Base-by-base conservation (phyloP, 2,888 invertebrate genomes). In the Drosophila phalerata region DNA sequence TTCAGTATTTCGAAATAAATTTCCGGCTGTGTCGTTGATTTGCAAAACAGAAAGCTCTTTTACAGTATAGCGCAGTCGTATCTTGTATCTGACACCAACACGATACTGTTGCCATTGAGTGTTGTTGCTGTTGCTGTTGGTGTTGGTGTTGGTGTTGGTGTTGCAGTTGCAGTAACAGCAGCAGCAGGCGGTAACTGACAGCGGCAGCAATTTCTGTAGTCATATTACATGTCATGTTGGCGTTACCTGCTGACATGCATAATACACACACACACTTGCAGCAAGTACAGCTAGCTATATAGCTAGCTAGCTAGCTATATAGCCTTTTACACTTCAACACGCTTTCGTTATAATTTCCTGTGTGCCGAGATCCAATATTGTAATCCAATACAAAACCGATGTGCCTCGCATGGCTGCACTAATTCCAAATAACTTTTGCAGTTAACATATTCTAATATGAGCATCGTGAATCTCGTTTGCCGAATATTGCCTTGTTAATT, bases 291-390 rank as follows among this genome's bases (percentile, higher is more conserved):
- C 15, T 13, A 22, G 32, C 43, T 17, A 19, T 47, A 66, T 56
- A 73, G 77, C 43, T 17, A 19, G 48, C 68, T 56, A 73, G 77
- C 65, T 63, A 66, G 67, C 40, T 43, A 75, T 84, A 84, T 86
- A n/a, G n/a, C 81, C 89, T 81, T 79, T 84, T 65, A 71, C 75
- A 76, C 75, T 69, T 81, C 81, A 83, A 88, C 85, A 88, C 81
- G 81, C 78, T 86, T 86, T 81, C 65, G 76, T 73, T 77, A 79
- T 79, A 85, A 88, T 88, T 85, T 85, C 85, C 85, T 84, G 89
- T 73, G 55, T 60, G 38, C 58, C 37, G 19, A 66, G 42, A 61
- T 52, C 30, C 42, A 55, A 48, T 56, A 68, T 47, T 63, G 74
- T 67, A 81, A 81, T 70, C 52, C 48, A 63, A 70, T 57, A 78